Evolutionary conservation across 1,140 invertebrate genomes (phyloP).

Genomic region (Atta cephalotes): DNA sequence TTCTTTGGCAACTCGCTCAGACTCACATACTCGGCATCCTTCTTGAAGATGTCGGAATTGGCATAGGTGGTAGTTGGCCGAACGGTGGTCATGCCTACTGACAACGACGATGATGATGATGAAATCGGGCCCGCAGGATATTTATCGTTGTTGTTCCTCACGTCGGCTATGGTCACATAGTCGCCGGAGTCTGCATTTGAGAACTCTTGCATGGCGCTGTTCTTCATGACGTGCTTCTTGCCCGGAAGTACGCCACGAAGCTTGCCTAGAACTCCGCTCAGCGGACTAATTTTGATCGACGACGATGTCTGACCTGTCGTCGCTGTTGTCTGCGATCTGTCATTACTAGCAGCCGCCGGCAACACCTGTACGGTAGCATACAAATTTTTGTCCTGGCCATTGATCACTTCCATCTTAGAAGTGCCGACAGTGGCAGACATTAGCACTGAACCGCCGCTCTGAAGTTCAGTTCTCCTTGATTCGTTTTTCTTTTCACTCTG

Average conservation of each 20-base stretch:
- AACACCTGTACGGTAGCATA: conserved; percentile 86
- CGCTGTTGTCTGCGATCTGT: not conserved
- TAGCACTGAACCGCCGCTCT: conserved; percentile 75
- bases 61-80: conserved; percentile 78
- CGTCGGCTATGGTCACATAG: conserved; percentile 94
- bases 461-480: conserved; percentile 61
- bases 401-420: conserved; percentile 86
- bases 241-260: conserved; percentile 84
- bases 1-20: conserved; percentile 91
- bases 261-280: conserved; percentile 84
- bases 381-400: conserved; percentile 86
- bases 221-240: conserved; percentile 85
- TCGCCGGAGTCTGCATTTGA: conserved; percentile 90
- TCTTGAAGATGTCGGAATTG: conserved; percentile 82
- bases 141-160: conserved; percentile 91
- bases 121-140: conserved; percentile 82
- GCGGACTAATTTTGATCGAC: conserved; percentile 76
- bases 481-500: conserved; percentile 75
- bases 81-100: conserved; percentile 40
- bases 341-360: conserved; percentile 41
- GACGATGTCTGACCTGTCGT: conserved; percentile 13
- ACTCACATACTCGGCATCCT: conserved; percentile 92
- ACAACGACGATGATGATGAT: conserved; percentile 74
- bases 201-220: conserved; percentile 77
- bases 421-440: conserved; percentile 84